Conservation (phyloP, 2,888 invertebrate species). For the Brachyptera putata region DNA sequence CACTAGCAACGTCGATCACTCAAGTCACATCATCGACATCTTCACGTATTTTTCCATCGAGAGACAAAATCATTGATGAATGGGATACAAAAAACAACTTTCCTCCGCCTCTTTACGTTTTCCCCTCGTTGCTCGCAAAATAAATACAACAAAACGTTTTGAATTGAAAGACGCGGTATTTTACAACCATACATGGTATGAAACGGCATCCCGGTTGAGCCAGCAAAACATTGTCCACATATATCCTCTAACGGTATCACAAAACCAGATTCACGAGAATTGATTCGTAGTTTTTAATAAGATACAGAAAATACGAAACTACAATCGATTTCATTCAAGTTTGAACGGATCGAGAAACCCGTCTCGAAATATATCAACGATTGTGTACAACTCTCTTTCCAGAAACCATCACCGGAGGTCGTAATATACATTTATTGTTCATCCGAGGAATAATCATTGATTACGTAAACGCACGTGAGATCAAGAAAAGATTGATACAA, state of each 20-base stretch:
- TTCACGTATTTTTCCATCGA: not conserved
- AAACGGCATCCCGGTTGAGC: constrained; percentile 10
- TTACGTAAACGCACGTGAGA: too few relatives aligned
- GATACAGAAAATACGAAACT: not conserved
- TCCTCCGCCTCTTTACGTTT: not conserved
- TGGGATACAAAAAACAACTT: not conserved
- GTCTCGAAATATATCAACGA: not conserved
- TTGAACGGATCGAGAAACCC: not conserved
- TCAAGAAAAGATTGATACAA: too few relatives aligned
- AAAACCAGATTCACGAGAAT: not conserved
- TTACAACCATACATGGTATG: constrained; percentile 19
- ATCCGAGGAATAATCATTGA: too few relatives aligned
- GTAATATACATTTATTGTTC: not conserved
- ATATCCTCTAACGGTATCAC: constrained; percentile 10
- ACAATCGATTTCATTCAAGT: constrained; percentile 10
- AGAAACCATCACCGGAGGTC: not conserved
- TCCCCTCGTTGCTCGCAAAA: not conserved
- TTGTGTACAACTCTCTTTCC: too few relatives aligned
- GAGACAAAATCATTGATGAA: constrained; percentile 1
- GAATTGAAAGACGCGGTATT: constrained; percentile 12
- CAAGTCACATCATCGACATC: not conserved
- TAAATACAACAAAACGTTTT: too few relatives aligned
- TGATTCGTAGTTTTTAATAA: constrained; percentile 2
- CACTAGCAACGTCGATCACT: not conserved
- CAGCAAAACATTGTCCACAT: constrained; percentile 1